Base-by-base conservation (phyloP, 2,888 invertebrate genomes). In the Leucozona laternaria region DNA sequence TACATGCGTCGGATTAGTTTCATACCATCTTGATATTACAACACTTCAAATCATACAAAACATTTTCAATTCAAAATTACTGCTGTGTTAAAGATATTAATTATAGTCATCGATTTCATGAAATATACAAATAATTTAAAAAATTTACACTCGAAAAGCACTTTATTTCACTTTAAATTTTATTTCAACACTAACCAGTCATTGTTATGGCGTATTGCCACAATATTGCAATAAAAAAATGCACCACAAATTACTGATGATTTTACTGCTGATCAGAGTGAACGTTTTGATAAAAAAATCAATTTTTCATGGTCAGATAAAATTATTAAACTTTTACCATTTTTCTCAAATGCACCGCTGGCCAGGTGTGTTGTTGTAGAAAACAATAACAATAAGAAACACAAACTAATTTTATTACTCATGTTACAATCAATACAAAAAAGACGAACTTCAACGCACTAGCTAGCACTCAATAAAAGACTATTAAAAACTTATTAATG, bases 361-460 rank as follows among this genome's bases (percentile, higher is more conserved):
- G 62, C 71, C 5, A 76, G 37, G 4, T 76, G 79, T 17, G 83
- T 79, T 48, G 70, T 70, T 11, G 79, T 28, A 55, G 45, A 68
- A 60, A 79, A 55, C 17, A 79, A 66, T 20, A 79, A 45, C 11
- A 79, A 66, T 13, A 84, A 31, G 10, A 84, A 50, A 57, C 71
- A 75, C 22, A 75, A n/a, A 71, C 11, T 17, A 13, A 5, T 17
- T 57, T 57, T 57, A 31, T 17, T 13, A 11, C 7, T 10, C 57
- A 57, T 55, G 10, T 10, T 57, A 11, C 1, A 57, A 34, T 17
- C 15, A 17, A 31, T 10, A n/a, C 10, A n/a, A 31, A 28, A 15
- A 10, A 17, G 10, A 55, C n/a, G n/a, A 10, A 10, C 8, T 55
- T 57, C 5, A 57, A 57, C 5, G 11, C 28, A 34, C 31, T 3